Evolutionary conservation across 92 coral and sea anemone genomes (phyloP).

Genomic region (Phenganax marumi): DNA sequence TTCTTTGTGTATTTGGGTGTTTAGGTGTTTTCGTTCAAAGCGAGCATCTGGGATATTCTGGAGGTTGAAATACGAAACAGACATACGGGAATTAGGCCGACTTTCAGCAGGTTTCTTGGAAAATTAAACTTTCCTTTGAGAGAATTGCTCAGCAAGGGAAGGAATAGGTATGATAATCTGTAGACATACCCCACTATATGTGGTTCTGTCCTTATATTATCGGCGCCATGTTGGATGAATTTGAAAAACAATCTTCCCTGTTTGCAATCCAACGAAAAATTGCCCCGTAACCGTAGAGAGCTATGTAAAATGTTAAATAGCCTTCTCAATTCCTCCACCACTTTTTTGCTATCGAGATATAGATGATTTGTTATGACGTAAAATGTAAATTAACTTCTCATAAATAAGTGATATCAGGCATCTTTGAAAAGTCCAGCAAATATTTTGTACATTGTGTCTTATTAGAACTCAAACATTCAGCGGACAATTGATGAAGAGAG

Average conservation of each 20-base stretch:
- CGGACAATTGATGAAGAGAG: conserved; percentile 72
- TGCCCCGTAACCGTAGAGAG: too few relatives aligned
- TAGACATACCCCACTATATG: neutral
- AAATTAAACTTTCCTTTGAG: conserved; percentile 76
- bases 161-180: conserved; percentile 59
- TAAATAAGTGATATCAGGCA: too few relatives aligned
- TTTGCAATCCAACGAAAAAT: too few relatives aligned
- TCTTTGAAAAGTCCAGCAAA: neutral
- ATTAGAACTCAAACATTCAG: conserved; percentile 72
- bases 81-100: conserved; percentile 91
- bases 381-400: too few relatives aligned
- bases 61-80: conserved; percentile 91
- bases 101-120: conserved; percentile 91
- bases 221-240: too few relatives aligned
- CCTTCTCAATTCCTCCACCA: too few relatives aligned
- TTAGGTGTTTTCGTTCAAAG: conserved; percentile 89
- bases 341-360: too few relatives aligned
- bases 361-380: too few relatives aligned
- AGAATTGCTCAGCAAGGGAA: conserved; percentile 72
- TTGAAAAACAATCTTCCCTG: too few relatives aligned
- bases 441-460: neutral
- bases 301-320: too few relatives aligned
- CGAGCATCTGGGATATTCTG: conserved; percentile 77
- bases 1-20: neutral
- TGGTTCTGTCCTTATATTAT: too few relatives aligned